Evolutionary conservation across 2,888 invertebrate genomes (phyloP), one percentile per base, ranked within the genome.

Genomic region (Anthrax anthrax): DNA sequence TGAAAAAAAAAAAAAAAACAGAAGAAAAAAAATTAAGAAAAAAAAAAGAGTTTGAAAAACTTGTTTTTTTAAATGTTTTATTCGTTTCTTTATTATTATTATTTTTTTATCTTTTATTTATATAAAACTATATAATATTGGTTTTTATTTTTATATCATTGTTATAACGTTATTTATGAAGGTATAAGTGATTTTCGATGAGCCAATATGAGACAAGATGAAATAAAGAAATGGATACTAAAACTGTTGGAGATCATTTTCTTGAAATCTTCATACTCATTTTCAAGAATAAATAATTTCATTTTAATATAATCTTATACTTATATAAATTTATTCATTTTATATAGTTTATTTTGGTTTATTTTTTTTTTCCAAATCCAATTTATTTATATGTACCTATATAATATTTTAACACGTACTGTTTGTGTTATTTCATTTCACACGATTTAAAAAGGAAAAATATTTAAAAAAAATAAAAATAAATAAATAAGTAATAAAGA

Each of bases 161-260:
- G n/a, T n/a, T n/a, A n/a, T n/a, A n/a, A 32, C 29, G 58, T 65
- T 64, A 65, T 66, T 67, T 65, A 66, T 65, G 63, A 63, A 60
- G 60, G 60, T 63, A 63, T 67, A 67, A 67, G 66, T 67, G 66
- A 67, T 67, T 66, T 63, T 58, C 64, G 61, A 66, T 67, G 62
- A 32, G 29, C 9, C 29, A 32, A 32, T 9, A 32, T 32, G 13
- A 32, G 9, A 32, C 23, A 27, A 27, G 23, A 27, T 27, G 23
- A 27, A 27, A 17, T 37, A 4, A 36, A 39, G 34, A 47, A 47
- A 49, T 59, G 59, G 61, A 62, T 59, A 60, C 57, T 41, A 43
- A 49, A 45, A 42, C 46, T 23, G 46, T 38, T 46, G 45, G 47
- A 47, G 37, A 42, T 38, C 36, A 32, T 32, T 32, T 32, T 32